Percentiles rank a stretch among this genome's conserved stretches.
These are phyloP conservation scores for Phyllostomus hastatus DNA, from an alignment of 2,113 vertebrate species.

Conservation along the genomic window DNA sequence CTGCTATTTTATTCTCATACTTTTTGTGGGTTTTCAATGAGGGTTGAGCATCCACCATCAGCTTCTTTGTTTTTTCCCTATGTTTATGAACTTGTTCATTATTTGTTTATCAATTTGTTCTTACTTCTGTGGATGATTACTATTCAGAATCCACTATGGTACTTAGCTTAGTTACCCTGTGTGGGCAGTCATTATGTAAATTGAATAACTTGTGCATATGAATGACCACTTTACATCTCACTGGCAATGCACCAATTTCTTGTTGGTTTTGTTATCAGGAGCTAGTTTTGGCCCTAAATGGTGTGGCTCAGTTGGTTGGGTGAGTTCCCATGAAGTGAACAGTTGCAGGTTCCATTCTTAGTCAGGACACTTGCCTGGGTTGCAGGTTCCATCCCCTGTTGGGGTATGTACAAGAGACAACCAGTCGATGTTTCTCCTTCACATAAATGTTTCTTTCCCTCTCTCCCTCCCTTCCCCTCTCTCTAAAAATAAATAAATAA, in stretches of 20 bases:
- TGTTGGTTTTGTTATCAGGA: constrained; percentile 39
- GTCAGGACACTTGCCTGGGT: neutral
- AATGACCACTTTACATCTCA: neutral
- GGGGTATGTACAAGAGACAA: too few relatives aligned
- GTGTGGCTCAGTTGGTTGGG: neutral
- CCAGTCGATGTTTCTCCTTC: too few relatives aligned
- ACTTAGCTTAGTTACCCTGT: neutral
- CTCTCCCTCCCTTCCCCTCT: too few relatives aligned
- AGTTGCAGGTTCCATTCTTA: too few relatives aligned
- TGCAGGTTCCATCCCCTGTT: too few relatives aligned
- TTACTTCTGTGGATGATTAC: constrained; percentile 42
- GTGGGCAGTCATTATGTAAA: neutral
- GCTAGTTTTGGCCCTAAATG: neutral
- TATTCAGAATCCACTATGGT: neutral
- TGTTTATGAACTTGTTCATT: constrained; percentile 25
- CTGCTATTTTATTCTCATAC: neutral
- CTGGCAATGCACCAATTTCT: neutral
- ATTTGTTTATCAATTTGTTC: constrained; percentile 3
- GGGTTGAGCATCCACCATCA: neutral
- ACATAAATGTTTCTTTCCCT: too few relatives aligned
- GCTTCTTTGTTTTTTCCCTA: constrained; percentile 5
- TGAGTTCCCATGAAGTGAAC: too few relatives aligned
- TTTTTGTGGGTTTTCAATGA: neutral
- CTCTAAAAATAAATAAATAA: too few relatives aligned
- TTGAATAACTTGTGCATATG: neutral